These are phyloP conservation scores for Lagodon rhomboides DNA, from an alignment of 2,797 vertebrate genomes.

Conservation along the genomic window DNA sequence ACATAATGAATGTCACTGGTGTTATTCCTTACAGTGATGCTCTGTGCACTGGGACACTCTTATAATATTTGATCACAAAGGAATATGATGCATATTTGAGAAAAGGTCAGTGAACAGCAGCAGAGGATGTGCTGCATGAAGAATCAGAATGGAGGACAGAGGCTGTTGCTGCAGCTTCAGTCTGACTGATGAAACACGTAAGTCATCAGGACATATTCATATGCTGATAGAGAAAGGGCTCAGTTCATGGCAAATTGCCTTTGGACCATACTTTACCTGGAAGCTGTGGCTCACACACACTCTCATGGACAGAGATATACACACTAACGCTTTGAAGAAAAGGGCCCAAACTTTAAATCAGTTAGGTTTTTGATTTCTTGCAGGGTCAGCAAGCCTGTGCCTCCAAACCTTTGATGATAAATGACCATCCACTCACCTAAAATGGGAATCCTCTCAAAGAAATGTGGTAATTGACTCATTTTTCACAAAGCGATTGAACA, in stretches of 20 bases:
- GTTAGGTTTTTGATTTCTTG: slow-evolving; percentile 73
- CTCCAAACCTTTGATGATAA: slow-evolving; percentile 77
- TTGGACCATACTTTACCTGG: slow-evolving; percentile 29
- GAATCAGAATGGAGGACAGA: slow-evolving; percentile 13
- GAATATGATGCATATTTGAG: slow-evolving; percentile 15
- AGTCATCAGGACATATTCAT: slow-evolving; percentile 66
- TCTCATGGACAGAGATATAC: slow-evolving; percentile 24
- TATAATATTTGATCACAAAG: slow-evolving; percentile 20
- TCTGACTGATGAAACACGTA: slow-evolving; percentile 69
- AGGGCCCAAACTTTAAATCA: slow-evolving; percentile 69
- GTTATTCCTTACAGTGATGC: not conserved
- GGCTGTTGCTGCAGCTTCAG: slow-evolving; percentile 10
- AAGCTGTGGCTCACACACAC: slow-evolving; percentile 31
- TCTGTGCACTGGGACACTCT: not conserved
- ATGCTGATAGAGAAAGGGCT: slow-evolving; percentile 47
- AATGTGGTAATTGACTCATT: slow-evolving; percentile 81
- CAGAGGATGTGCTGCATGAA: slow-evolving; percentile 25
- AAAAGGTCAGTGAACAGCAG: slow-evolving; percentile 23
- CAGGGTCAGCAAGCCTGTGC: slow-evolving; percentile 75
- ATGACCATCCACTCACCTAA: slow-evolving; percentile 70
- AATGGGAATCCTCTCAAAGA: slow-evolving; percentile 75
- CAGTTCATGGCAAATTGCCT: slow-evolving; percentile 63
- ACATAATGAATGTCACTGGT: not conserved
- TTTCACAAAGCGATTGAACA: slow-evolving; percentile 73
- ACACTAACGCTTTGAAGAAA: slow-evolving; percentile 34